A percentile compares a stretch with the other conserved stretches of the same genome.
These are phyloP conservation scores for Trididemnum miniatum DNA, from an alignment of 23 tunicate species.

Conservation along the genomic window DNA sequence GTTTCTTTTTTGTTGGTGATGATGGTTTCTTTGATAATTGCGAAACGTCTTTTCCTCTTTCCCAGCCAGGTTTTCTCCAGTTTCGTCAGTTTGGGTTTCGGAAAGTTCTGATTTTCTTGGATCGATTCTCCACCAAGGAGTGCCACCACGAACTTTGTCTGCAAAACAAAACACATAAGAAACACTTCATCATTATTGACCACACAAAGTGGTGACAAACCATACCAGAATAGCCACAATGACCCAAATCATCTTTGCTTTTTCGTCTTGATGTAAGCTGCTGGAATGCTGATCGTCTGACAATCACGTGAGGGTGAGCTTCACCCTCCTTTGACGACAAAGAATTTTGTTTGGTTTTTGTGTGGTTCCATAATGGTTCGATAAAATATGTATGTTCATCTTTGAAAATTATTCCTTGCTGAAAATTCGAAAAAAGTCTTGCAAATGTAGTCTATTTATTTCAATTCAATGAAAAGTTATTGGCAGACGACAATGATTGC, in stretches of 20 bases:
- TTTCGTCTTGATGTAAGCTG: slow-evolving; percentile 55
- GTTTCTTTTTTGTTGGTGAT: slow-evolving; percentile 18
- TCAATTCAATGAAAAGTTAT: too few species aligned
- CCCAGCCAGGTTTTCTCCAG: neutral
- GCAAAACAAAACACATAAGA: neutral
- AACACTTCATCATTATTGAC: neutral
- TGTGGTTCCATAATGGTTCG: slow-evolving; percentile 94
- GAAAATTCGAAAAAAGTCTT: slow-evolving; percentile 2
- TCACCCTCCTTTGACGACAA: slow-evolving; percentile 17
- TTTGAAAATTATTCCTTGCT: slow-evolving; percentile 92
- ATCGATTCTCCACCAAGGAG: slow-evolving; percentile 78
- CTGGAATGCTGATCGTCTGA: slow-evolving; percentile 56
- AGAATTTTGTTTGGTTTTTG: slow-evolving; percentile 23
- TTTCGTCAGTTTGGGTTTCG: neutral
- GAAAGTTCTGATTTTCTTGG: slow-evolving; percentile 21
- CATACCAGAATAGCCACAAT: slow-evolving; percentile 72
- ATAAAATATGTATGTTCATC: slow-evolving; percentile 85
- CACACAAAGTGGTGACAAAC: neutral
- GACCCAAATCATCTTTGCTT: slow-evolving; percentile 71
- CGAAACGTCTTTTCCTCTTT: slow-evolving; percentile 1
- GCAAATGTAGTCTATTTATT: neutral
- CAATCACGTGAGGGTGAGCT: slow-evolving; percentile 86
- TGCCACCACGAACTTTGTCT: slow-evolving; percentile 66
- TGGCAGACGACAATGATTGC: too few species aligned
- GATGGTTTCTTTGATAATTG: slow-evolving; percentile 41